Conservation (phyloP, 2,888 invertebrate species). For the Nemoura dubitans region DNA sequence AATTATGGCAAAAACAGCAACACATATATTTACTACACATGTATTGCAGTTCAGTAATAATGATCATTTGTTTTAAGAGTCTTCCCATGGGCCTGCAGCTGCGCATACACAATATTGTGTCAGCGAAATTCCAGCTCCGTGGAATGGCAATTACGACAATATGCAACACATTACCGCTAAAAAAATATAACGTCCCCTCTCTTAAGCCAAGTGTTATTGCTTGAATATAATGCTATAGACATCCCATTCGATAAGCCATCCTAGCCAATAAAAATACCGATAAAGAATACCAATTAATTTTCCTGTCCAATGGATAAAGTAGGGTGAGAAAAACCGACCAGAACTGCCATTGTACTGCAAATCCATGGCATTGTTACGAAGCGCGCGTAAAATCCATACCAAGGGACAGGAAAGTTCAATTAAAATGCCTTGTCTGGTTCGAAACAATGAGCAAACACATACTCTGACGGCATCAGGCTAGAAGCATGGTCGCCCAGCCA, state of each 20-base stretch:
- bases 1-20: too few relatives aligned
- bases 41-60: too few relatives aligned
- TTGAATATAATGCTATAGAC: neutral
- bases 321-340: constrained; percentile 22
- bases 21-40: too few relatives aligned
- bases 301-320: constrained; percentile 41
- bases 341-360: constrained; percentile 45
- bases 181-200: neutral
- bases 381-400: constrained; percentile 25
- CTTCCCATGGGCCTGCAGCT: too few relatives aligned
- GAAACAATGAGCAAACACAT: constrained; percentile 37
- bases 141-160: neutral
- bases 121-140: neutral
- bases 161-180: neutral
- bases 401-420: constrained; percentile 45
- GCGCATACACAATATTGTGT: neutral
- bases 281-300: constrained; percentile 49
- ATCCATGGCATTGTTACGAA: constrained; percentile 15
- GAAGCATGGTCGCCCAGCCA: neutral
- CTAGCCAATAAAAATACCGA: constrained; percentile 46
- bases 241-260: constrained; percentile 16
- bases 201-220: constrained; percentile 13
- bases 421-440: constrained; percentile 48
- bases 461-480: neutral
- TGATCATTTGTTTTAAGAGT: too few relatives aligned